Evolutionary conservation across 2,797 vertebrate species (phyloP).

Genomic region (Alfaro cultratus): DNA sequence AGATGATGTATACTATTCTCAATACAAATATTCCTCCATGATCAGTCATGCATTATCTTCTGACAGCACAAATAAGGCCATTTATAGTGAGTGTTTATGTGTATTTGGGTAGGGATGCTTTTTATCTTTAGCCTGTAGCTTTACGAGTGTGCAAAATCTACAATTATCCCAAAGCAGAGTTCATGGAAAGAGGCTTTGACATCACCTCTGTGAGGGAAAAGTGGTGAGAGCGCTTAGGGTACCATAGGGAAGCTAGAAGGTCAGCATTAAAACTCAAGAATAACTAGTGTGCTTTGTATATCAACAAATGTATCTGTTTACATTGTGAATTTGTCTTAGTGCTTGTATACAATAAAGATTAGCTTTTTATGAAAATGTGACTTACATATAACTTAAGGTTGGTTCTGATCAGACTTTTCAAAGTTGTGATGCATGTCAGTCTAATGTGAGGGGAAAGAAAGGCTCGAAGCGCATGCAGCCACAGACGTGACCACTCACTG

Average conservation of each 20-base stretch:
- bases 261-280: conserved; percentile 78
- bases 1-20: conserved; percentile 69
- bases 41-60: conserved; percentile 59
- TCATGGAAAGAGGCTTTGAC: conserved; percentile 25
- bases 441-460: conserved; percentile 94
- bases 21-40: conserved; percentile 65
- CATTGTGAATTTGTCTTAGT: not conserved
- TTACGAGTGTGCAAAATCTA: conserved; percentile 40
- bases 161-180: conserved; percentile 25
- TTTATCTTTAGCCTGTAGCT: conserved; percentile 39
- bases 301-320: conserved; percentile 14
- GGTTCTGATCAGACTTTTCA: conserved; percentile 78
- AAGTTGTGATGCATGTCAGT: conserved; percentile 95
- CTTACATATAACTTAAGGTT: conserved; percentile 29
- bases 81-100: conserved; percentile 40
- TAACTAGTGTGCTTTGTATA: conserved; percentile 2
- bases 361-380: conserved; percentile 9
- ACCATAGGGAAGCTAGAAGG: conserved; percentile 79
- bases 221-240: conserved; percentile 12
- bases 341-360: conserved; percentile 11
- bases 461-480: conserved; percentile 84
- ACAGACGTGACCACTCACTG: conserved; percentile 92
- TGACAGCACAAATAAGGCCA: conserved; percentile 60
- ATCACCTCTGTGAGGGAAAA: conserved; percentile 7
- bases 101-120: conserved; percentile 25